Evolutionary conservation across 2,113 vertebrate genomes (phyloP), one percentile per base, ranked within the genome.

Genomic region (Manacus vitellinus): DNA sequence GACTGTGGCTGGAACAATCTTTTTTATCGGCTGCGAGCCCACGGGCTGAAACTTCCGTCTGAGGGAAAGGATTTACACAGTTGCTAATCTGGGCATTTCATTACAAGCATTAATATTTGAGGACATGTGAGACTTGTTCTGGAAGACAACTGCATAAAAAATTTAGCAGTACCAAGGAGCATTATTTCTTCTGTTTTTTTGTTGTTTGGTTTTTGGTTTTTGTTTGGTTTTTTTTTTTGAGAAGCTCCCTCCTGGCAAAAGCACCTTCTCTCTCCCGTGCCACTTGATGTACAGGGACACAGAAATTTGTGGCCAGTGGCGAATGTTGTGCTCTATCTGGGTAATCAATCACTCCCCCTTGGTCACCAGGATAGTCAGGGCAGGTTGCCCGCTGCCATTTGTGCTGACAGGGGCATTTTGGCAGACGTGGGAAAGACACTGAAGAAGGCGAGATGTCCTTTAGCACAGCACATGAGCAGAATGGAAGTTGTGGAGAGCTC

Each of bases 21-120:
- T 75, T 78, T 71, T 52, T 73, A 71, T 93, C 65, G 1, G 35
- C 67, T 31, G 14, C 0, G 4, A 65, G 86, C 76, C 68, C 68
- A 63, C 39, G 21, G 44, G 68, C 52, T 75, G 79, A 72, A 72
- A 87, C 49, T 86, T 95, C 44, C 0, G 0, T 85, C 83, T 9
- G 28, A 87, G 52, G 55, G 59, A 93, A 31, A 72, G 56, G 52
- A 86, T 91, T 92, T 65, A 68, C 67, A 79, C 91, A 84, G 86
- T 30, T 77, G 75, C 43, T 93, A 95, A 90, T 90, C 82, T 78
- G 68, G 89, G 76, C 25, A 55, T 88, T 94, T 95, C 85, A 63
- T 93, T 94, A 83, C 61, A 65, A 55, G 70, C 81, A 81, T 94
- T 90, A 96, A 88, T 96, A 94, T 78, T 85, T 86, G 91, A 96